Base-by-base conservation (phyloP, 64 coral and sea anemone species). In the Orbicella faveolata region DNA sequence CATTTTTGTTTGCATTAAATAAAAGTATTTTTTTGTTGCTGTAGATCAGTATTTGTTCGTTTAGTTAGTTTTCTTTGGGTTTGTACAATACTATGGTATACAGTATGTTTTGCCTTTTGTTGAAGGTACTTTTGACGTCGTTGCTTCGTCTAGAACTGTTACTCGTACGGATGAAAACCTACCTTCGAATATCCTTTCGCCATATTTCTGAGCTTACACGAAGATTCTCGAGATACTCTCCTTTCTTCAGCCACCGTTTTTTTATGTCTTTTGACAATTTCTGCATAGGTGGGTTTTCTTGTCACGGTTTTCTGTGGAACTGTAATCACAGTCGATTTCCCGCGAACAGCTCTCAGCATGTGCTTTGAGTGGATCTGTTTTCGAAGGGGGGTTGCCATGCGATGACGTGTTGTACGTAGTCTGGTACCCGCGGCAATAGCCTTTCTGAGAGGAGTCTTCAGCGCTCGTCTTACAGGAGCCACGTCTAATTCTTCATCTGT, bases 271-370 rank as follows among this genome's bases (percentile, higher is more conserved):
- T 99, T 99, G 2, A 99, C 80, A 53, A 99, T 96, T 74, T 99
- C 97, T 16, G 97, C 97, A 86, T 99, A 99, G 25, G 94, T 99
- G 12, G 97, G 97, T 74, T 91, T 96, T 57, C 92, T 61, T 51
- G 59, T 6, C 12, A 57, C 20, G 13, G 74, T 54, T 61, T 77
- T 77, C 63, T 20, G 19, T 30, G 70, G 76, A 86, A n/a, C 64
- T 19, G 35, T 68, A 6, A 73, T 23, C 75, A 81, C 89, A 23
- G 86, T 21, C 10, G 97, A 96, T 89, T 92, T 96, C 2, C 94
- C 81, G 44, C 97, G 69, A 20, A 83, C 74, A 41, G 83, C 76
- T 39, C 83, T 87, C n/a, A 97, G 55, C 10, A 89, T 65, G 20
- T 74, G 88, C 19, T 89, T 87, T 4, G 21, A 52, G 12, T 93